Evolutionary conservation across 2,797 vertebrate species (phyloP), one percentile per base, ranked within the genome.

Genomic region (Falco peregrinus): DNA sequence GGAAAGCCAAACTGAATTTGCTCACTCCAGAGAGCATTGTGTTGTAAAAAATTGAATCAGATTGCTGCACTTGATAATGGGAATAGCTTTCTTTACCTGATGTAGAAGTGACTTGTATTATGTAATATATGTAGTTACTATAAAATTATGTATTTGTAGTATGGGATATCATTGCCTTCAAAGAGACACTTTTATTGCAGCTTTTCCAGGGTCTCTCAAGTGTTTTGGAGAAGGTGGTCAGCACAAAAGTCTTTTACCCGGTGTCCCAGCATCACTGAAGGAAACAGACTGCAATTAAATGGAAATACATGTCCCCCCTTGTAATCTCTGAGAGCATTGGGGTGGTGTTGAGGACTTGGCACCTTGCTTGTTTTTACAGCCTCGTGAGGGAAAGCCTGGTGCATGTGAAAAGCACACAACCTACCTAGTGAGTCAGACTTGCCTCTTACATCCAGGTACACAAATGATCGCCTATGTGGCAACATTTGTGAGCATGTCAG

Each of bases 1-100:
- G 79, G 78, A 90, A 97, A 96, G 39, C 29, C 63, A 94, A 87
- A 91, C 47, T 8, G 20, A 83, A 94, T 96, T 95, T 95, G 5
- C 37, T 89, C 17, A 13, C 69, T 92, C 65, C 87, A 48, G 60
- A 95, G 87, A 95, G 83, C 33, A 87, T 5, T 63, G 10, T 91
- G n/a, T 86, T 76, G 16, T 93, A n/a, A 90, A 97, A 92, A 90
- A 94, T 71, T 14, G 37, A 84, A 93, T 95, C 84, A 92, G 43
- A 73, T 24, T 78, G 70, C 41, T 71, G 35, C 35, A 35, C 59
- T 67, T 85, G 88, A 74, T 95, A 95, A 87, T 3, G 1, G 75
- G 39, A 91, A 87, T 68, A 63, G 33, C 48, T 90, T 78, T n/a
- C 47, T 84, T 79, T 74, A 79, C 18, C 13, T 57, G 56, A 75